Conservation (phyloP, 2,113 vertebrate genomes). For the Dendrocopos noguchii region DNA sequence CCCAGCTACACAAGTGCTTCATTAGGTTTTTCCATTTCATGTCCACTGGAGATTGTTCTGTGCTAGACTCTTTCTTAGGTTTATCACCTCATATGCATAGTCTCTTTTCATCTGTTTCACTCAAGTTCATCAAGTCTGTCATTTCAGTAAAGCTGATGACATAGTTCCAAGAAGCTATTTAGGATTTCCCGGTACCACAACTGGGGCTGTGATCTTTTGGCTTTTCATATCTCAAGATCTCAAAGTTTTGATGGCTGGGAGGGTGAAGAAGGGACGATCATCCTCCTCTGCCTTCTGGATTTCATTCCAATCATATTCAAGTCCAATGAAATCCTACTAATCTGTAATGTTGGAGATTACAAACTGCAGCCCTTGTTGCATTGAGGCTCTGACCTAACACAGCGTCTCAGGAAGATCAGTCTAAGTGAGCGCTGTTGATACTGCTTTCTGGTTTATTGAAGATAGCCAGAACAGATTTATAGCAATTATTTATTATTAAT, state of each 20-base stretch:
- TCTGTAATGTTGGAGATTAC: neutral
- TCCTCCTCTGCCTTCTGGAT: neutral
- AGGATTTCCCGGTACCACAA: neutral
- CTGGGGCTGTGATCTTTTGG: neutral
- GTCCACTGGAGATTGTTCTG: neutral
- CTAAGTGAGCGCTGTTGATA: neutral
- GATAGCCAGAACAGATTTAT: neutral
- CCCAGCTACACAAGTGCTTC: neutral
- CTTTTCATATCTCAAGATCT: neutral
- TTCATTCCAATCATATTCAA: neutral
- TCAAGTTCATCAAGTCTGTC: neutral
- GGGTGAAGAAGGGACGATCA: neutral
- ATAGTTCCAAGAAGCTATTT: neutral
- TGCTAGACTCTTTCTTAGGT: neutral
- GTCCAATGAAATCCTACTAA: neutral
- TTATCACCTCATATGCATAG: neutral
- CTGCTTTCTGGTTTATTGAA: neutral
- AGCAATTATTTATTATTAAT: neutral
- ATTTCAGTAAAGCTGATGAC: neutral
- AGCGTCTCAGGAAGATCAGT: neutral
- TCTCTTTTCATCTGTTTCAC: neutral
- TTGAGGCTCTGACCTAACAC: neutral
- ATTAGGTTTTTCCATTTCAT: neutral
- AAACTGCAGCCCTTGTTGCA: neutral
- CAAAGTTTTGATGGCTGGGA: neutral